phyloP scores from a whole-genome alignment of 1,140 invertebrate genomes.

The Marisa cornuarietis region DNA sequence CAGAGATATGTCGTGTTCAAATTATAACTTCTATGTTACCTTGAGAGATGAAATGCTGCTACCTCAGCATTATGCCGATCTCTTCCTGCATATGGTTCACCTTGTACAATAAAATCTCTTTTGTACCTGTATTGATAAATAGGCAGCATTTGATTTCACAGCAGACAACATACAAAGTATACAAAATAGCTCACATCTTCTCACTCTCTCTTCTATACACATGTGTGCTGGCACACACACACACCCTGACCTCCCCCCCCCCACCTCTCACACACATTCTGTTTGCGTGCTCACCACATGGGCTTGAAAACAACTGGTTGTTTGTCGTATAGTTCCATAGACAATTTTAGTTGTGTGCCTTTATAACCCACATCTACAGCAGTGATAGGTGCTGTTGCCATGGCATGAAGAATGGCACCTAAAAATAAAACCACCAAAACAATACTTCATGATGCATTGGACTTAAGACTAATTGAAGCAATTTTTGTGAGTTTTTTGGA shows the following conservation, averaged over 20 bases:
- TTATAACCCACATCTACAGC: conserved; percentile 77
- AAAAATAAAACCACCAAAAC: conserved; percentile 50
- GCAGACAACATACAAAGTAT: not conserved
- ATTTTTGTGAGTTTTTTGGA: too few relatives aligned
- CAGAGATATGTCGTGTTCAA: too few relatives aligned
- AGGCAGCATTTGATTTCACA: not conserved
- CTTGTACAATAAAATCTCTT: conserved; percentile 78
- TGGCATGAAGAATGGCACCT: conserved; percentile 77
- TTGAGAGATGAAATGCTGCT: conserved; percentile 89
- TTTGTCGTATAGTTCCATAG: conserved; percentile 79
- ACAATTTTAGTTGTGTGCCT: conserved; percentile 91
- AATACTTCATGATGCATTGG: too few relatives aligned
- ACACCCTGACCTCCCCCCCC: not conserved
- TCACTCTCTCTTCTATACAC: not conserved
- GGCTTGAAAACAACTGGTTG: conserved; percentile 90
- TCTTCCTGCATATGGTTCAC: conserved; percentile 85
- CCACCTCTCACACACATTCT: conserved; percentile 8
- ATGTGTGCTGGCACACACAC: not conserved
- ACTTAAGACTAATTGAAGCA: too few relatives aligned
- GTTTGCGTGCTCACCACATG: conserved; percentile 72
- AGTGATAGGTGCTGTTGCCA: conserved; percentile 77
- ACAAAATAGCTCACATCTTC: not conserved
- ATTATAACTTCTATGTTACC: conserved; percentile 41
- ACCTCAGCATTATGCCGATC: conserved; percentile 95
- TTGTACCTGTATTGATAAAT: conserved; percentile 71